Conservation (phyloP, 2,113 vertebrate species). For the Apodemus sylvaticus region DNA sequence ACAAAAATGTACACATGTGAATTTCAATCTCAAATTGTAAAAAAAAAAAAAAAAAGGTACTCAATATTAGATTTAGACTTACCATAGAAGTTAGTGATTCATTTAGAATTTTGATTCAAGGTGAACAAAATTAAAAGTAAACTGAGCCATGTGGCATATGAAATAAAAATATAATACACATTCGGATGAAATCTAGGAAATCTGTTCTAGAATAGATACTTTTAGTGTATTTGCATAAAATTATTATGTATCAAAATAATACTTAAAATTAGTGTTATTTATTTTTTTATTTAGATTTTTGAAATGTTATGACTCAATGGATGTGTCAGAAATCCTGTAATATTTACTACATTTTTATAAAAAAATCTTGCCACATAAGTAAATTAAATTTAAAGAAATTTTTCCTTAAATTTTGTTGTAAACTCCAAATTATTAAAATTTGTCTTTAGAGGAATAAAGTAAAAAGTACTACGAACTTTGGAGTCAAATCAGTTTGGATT, state of each 20-base stretch:
- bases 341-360: neutral
- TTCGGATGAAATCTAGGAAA: neutral
- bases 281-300: neutral
- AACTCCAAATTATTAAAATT: neutral
- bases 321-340: neutral
- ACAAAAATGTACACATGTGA: no score
- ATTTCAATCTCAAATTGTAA: neutral
- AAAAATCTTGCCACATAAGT: neutral
- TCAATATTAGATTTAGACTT: neutral
- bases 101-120: slow-evolving; percentile 15
- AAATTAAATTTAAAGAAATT: neutral
- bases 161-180: neutral
- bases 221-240: neutral
- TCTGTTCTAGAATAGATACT: neutral
- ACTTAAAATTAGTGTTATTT: neutral
- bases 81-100: neutral
- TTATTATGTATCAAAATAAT: neutral
- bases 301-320: neutral
- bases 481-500: neutral
- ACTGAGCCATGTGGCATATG: neutral
- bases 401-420: neutral
- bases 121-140: neutral
- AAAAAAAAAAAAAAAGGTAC: neutral
- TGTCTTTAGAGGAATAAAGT: neutral
- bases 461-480: neutral